Evolutionary conservation across 2,888 invertebrate species (phyloP), one percentile per base, ranked within the genome.

Genomic region (Eupithecia insigniata): DNA sequence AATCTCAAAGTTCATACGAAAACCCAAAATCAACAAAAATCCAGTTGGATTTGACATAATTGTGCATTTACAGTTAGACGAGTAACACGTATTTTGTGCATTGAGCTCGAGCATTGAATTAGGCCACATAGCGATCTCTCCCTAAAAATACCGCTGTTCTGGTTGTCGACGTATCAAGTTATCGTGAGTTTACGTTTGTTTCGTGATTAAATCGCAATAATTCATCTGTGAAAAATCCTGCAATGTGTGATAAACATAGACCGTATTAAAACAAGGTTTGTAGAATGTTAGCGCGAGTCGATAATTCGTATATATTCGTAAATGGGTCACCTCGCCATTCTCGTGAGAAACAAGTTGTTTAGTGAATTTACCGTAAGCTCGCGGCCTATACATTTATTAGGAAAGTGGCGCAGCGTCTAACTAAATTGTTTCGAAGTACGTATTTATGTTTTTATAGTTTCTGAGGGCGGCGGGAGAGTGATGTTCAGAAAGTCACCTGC

Each of bases 111-210:
- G 92, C 92, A 92, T 92, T 92, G 94, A 94, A 94, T 94, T 94
- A 94, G 94, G 94, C 94, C 94, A 94, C 94, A 94, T 94, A 94
- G 94, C 94, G 94, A 94, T 94, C 94, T 94, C 94, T 94, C 94
- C 94, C 94, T 94, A 93, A 94, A 76, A 94, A 94, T 94, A 94
- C 94, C 94, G 94, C 94, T 94, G 94, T 91, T 93, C 92, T 92
- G 93, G 92, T 86, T 94, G 94, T 94, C 94, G 94, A 94, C 94
- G 94, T 94, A 94, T 94, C 92, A 94, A 92, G 90, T 84, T 88
- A 87, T 87, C 86, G 94, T 94, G 91, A 94, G 94, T 94, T 89
- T 84, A 86, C 82, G 84, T 89, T 86, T 88, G 83, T 82, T 87
- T 81, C 80, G 74, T 79, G 83, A 82, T 80, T 80, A 55, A 1